Percentiles rank a stretch among this genome's conserved stretches.
phyloP scores from a whole-genome alignment of 2,888 invertebrate genomes.

The Tipula confusa region DNA sequence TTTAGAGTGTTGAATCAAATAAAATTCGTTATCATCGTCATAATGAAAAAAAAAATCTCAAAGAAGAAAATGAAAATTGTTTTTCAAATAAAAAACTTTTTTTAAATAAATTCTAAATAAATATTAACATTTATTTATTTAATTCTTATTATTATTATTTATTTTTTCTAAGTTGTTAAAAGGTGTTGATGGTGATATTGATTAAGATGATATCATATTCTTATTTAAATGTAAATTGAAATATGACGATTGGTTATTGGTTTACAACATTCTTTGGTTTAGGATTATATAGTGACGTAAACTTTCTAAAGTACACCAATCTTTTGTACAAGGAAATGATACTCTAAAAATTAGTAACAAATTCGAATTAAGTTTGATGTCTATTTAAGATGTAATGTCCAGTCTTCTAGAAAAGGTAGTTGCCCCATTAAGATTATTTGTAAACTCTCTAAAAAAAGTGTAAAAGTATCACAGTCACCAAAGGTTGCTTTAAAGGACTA shows the following conservation, averaged over 20 bases:
- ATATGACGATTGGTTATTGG: not conserved
- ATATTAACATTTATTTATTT: not conserved
- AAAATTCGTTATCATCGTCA: conserved; percentile 6
- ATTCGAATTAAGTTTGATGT: too few species aligned
- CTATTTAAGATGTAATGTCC: too few species aligned
- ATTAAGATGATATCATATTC: not conserved
- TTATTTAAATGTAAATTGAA: not conserved
- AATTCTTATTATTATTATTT: not conserved
- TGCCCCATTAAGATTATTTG: too few species aligned
- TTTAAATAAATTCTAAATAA: not conserved
- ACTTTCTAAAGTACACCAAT: not conserved
- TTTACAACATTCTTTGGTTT: not conserved
- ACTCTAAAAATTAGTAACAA: too few species aligned
- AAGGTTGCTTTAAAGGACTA: too few species aligned
- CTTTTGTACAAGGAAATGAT: too few species aligned
- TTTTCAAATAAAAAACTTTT: not conserved
- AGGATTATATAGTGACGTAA: not conserved
- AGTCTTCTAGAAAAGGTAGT: too few species aligned
- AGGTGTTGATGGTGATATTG: not conserved
- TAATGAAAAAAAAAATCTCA: not conserved
- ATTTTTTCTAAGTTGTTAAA: not conserved
- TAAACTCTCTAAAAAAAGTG: too few species aligned
- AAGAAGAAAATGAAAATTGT: not conserved
- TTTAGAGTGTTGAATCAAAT: not conserved
- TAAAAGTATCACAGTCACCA: too few species aligned